A percentile compares a stretch with the other conserved stretches of the same genome.
Conservation (phyloP, 2,113 vertebrate species). For the Bostrychus sinensis region DNA sequence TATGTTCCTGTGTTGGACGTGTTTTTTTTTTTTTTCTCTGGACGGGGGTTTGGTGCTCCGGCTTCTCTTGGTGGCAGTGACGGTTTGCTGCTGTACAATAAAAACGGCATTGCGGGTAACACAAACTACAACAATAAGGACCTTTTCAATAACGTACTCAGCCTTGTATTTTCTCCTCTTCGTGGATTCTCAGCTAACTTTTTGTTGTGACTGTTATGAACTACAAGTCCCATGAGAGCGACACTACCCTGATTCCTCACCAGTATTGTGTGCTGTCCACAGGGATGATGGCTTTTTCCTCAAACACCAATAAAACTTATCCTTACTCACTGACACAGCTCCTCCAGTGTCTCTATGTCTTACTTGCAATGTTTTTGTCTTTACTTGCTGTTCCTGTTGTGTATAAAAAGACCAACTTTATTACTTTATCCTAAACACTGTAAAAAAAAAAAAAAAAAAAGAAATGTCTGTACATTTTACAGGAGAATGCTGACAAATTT, state of each 20-base stretch:
- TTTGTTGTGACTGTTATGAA: slow-evolving; percentile 77
- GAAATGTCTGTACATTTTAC: too few relatives aligned
- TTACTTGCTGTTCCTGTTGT: slow-evolving; percentile 43
- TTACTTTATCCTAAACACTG: too few relatives aligned
- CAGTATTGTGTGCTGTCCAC: slow-evolving; percentile 72
- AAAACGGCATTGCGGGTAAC: slow-evolving; percentile 70
- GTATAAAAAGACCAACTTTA: too few relatives aligned
- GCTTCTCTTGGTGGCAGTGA: slow-evolving; percentile 40
- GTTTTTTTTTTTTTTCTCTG: slow-evolving; percentile 45
- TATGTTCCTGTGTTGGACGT: slow-evolving; percentile 73
- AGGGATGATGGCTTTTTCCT: slow-evolving; percentile 59
- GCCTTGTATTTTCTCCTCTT: slow-evolving; percentile 63
- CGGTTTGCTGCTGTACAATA: slow-evolving; percentile 42
- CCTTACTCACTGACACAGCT: slow-evolving; percentile 66
- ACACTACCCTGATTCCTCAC: slow-evolving; percentile 58
- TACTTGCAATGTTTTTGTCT: not conserved
- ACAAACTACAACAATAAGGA: slow-evolving; percentile 33
- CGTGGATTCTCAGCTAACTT: slow-evolving; percentile 71
- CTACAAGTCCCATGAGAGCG: slow-evolving; percentile 64
- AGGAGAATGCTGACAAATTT: too few relatives aligned
- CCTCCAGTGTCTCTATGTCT: slow-evolving; percentile 23
- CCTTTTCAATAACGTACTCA: slow-evolving; percentile 64
- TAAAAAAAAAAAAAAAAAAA: too few relatives aligned
- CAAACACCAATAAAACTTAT: slow-evolving; percentile 80
- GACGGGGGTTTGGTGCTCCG: slow-evolving; percentile 51